phyloP scores from a whole-genome alignment of 23 tunicate genomes.

The Halocynthia aurantium region DNA sequence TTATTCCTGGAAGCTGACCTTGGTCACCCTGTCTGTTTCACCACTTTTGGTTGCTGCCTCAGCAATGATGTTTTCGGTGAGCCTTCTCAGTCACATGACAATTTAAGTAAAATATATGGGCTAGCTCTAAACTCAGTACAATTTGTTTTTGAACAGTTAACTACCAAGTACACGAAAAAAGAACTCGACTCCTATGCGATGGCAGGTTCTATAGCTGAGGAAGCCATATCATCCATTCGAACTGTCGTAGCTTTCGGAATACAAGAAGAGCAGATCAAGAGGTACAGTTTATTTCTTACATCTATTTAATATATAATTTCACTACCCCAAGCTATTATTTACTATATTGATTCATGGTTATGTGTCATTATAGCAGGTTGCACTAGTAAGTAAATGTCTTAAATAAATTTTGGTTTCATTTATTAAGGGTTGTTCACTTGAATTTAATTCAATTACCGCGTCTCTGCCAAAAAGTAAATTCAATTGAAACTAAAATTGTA shows the following conservation, averaged over 20 bases:
- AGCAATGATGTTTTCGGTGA: conserved; percentile 31
- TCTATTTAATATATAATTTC: too few relatives aligned
- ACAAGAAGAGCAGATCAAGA: conserved; percentile 25
- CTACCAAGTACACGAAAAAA: conserved; percentile 28
- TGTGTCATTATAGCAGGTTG: too few relatives aligned
- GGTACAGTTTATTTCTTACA: conserved; percentile 9
- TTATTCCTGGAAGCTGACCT: conserved; percentile 46
- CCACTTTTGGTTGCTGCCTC: conserved; percentile 35
- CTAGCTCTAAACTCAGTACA: neutral
- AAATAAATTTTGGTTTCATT: too few relatives aligned
- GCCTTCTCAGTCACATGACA: neutral
- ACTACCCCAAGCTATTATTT: too few relatives aligned
- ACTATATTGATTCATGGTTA: too few relatives aligned
- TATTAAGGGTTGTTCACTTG: too few relatives aligned
- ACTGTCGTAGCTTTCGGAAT: conserved; percentile 59
- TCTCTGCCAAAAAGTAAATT: too few relatives aligned
- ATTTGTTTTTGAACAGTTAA: conserved; percentile 18
- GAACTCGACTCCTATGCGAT: conserved; percentile 56
- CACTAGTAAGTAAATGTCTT: too few relatives aligned
- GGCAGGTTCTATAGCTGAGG: conserved; percentile 61
- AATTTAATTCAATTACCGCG: too few relatives aligned
- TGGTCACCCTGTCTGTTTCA: conserved; percentile 30
- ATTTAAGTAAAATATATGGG: neutral
- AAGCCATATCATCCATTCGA: conserved; percentile 54
- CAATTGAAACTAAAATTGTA: too few relatives aligned